phyloP scores from a whole-genome alignment of 2,113 vertebrate species.

The Panurus biarmicus region DNA sequence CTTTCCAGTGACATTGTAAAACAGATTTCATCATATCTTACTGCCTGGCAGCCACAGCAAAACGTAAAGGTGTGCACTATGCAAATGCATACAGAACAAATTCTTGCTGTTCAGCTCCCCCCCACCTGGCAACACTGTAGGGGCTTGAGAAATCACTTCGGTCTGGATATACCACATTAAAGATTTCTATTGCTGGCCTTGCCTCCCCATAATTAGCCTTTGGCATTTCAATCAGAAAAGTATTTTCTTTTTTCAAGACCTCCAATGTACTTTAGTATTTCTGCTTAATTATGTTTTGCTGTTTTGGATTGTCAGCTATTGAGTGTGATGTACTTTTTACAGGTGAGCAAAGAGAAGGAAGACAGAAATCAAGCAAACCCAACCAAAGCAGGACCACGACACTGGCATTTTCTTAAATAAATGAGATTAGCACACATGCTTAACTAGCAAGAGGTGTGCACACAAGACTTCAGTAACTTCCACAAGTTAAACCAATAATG shows the following conservation, averaged over 20 bases:
- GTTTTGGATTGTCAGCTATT: neutral
- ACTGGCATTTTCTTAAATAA: neutral
- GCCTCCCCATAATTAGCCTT: neutral
- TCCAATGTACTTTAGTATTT: neutral
- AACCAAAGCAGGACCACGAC: neutral
- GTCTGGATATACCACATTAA: neutral
- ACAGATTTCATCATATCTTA: neutral
- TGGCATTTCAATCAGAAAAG: neutral
- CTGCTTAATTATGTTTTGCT: neutral
- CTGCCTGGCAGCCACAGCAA: neutral
- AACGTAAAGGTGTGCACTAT: neutral
- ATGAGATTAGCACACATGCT: neutral
- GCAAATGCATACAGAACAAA: neutral
- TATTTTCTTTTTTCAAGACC: neutral
- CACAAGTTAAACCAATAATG: neutral
- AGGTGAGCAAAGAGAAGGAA: neutral
- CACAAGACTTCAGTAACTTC: neutral
- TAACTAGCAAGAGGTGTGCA: neutral
- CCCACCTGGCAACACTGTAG: neutral
- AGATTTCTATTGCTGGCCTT: neutral
- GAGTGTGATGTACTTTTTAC: neutral
- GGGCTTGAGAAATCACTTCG: neutral
- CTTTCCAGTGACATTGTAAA: neutral
- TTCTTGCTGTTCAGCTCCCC: neutral
- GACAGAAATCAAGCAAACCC: accelerated